These are phyloP conservation scores for Neosalanx taihuensis DNA, from an alignment of 2,797 vertebrate species.

Conservation along the genomic window DNA sequence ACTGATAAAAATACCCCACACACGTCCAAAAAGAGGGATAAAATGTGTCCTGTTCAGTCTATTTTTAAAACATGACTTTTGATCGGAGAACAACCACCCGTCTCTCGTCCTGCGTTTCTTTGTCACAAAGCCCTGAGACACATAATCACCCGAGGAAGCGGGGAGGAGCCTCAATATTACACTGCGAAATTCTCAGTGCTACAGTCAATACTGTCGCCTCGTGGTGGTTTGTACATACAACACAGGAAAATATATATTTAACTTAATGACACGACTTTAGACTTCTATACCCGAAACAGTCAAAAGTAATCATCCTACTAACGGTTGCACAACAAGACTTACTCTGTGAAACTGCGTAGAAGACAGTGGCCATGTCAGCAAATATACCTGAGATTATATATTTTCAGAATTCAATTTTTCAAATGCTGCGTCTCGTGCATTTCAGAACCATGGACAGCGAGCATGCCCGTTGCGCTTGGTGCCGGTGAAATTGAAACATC, in stretches of 20 bases:
- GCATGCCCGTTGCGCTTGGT: too few relatives aligned
- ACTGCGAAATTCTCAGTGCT: neutral
- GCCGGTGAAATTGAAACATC: too few relatives aligned
- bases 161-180: conserved; percentile 13
- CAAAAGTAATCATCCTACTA: too few relatives aligned
- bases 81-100: neutral
- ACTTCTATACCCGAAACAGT: too few relatives aligned
- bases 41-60: neutral
- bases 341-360: too few relatives aligned
- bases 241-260: conserved; percentile 28
- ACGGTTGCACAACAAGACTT: too few relatives aligned
- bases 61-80: neutral
- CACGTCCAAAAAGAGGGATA: neutral
- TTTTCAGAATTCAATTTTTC: too few relatives aligned
- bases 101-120: neutral
- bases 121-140: conserved; percentile 31
- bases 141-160: conserved; percentile 1
- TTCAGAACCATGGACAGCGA: conserved; percentile 22
- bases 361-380: too few relatives aligned
- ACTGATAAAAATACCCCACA: neutral
- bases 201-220: conserved; percentile 11
- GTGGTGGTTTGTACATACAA: conserved; percentile 22
- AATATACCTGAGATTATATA: too few relatives aligned
- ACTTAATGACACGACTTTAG: too few relatives aligned
- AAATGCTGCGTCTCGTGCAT: too few relatives aligned